Evolutionary conservation across 2,113 vertebrate species (phyloP), one percentile per base, ranked within the genome.

Genomic region (Eclectus roratus): DNA sequence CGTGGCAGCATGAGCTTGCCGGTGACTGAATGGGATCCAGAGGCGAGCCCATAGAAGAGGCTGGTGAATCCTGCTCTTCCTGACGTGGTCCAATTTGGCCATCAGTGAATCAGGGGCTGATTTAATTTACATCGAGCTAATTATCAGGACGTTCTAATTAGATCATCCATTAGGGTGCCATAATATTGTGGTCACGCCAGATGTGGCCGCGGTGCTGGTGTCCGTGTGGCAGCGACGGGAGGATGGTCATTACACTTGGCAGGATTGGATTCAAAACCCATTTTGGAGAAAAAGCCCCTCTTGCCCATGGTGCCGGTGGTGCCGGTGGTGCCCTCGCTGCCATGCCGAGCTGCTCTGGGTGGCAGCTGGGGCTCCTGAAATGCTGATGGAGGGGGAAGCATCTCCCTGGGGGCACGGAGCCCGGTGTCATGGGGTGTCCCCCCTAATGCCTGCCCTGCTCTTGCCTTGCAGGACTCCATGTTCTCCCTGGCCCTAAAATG

Each of bases 401-500:
- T 43, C 31, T 85, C 39, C 64, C 27, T 17, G 49, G 53, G 49
- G 41, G 19, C 27, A 64, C 35, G 3, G 68, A 49, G 49, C 18
- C 37, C 5, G 2, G 47, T 4, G 1, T 35, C 56, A 10, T 23
- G 33, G 33, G 20, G 20, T n/a, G 33, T 35, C 13, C 33, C 9
- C 14, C 23, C 31, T 96, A 70, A 53, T 11, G 33, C 77, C 71
- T 5, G 43, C 50, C 74, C 52, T 33, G 2, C 93, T 86, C 55
- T 91, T 17, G 9, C 80, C 72, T 60, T 76, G 91, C 96, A 98
- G 98, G 98, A 97, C 60, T 99, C 98, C 96, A 98, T 98, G 98
- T 98, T 98, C 91, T 98, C 98, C 17, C 78, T 98, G 98, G 98
- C 98, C 96, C 85, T 98, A 97, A 98, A 98, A 98, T 98, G 98